Evolutionary conservation across 2,888 invertebrate genomes (phyloP).

Genomic region (Terebella lapidaria): DNA sequence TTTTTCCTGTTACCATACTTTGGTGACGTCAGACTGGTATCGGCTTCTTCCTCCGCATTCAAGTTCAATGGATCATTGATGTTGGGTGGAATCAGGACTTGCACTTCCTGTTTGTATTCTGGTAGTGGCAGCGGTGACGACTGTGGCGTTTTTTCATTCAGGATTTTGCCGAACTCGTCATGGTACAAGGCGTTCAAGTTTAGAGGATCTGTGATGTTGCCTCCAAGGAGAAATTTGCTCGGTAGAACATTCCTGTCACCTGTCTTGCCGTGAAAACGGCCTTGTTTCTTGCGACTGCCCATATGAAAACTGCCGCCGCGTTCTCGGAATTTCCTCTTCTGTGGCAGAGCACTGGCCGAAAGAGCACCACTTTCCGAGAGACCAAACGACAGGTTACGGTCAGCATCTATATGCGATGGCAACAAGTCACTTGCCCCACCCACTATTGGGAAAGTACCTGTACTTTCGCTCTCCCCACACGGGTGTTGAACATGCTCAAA

Average conservation of each 20-base stretch:
- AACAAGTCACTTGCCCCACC: not conserved
- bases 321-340: conserved; percentile 1
- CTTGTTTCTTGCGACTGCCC: not conserved
- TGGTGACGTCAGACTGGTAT: conserved; percentile 21
- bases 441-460: not conserved
- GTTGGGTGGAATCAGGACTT: conserved; percentile 89
- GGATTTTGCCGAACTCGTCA: conserved; percentile 38
- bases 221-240: conserved; percentile 87
- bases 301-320: not conserved
- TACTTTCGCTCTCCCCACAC: conserved; percentile 53
- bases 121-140: conserved; percentile 66
- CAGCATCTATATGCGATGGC: too few relatives aligned
- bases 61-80: conserved; percentile 87
- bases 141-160: conserved; percentile 84
- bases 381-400: not conserved
- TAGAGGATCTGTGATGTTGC: conserved; percentile 90
- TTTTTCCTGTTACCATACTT: conserved; percentile 26
- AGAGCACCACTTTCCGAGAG: not conserved
- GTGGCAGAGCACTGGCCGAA: not conserved
- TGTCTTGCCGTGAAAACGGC: not conserved
- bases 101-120: conserved; percentile 82
- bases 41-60: conserved; percentile 45
- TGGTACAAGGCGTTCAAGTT: conserved; percentile 81
- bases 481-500: conserved; percentile 35
- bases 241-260: conserved; percentile 66